Base-by-base conservation (phyloP, 92 coral and sea anemone species). In the Virgularia gustaviana region DNA sequence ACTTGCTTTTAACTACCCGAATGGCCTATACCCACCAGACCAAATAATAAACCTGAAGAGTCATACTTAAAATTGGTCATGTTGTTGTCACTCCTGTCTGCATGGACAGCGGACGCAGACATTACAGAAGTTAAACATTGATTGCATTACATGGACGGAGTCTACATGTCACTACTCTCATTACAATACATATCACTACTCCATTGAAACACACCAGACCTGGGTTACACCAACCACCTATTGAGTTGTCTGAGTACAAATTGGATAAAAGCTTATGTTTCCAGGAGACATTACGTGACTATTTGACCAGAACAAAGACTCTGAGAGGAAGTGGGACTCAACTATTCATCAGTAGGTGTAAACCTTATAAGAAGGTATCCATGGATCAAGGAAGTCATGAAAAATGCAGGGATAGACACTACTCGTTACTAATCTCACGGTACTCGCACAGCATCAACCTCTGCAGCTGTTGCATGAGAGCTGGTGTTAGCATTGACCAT, bases 91-190 rank as follows among this genome's bases (percentile, higher is more conserved):
- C 75, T 74, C 29, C 57, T 75, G 16, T 64, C 74, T n/a, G n/a
- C n/a, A n/a, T 72, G 73, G 79, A 18, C 75, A 73, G 39, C 68
- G 78, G 47, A 64, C 68, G 43, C 81, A 64, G 56, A 75, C 81
- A 19, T 42, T 81, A 13, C 81, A 81, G 9, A 54, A 64, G 43
- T 64, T 81, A 39, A 76, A 41, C 58, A 63, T 75, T 24, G 36
- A 49, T 60, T 30, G 49, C 43, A 75, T 65, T 71, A 23, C 56
- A 64, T 32, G 55, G 61, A 22, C 75, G 24, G 80, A 49, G 30
- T 51, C 35, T 28, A 74, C 39, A 43, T 74, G 73, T 81, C 75
- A 56, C 57, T n/a, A n/a, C n/a, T n/a, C n/a, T n/a, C n/a, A n/a
- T n/a, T n/a, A n/a, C n/a, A n/a, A 41, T 41, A 9, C 47, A 16